These are phyloP conservation scores for Agapornis canus DNA, from an alignment of 2,797 vertebrate species.

Conservation along the genomic window DNA sequence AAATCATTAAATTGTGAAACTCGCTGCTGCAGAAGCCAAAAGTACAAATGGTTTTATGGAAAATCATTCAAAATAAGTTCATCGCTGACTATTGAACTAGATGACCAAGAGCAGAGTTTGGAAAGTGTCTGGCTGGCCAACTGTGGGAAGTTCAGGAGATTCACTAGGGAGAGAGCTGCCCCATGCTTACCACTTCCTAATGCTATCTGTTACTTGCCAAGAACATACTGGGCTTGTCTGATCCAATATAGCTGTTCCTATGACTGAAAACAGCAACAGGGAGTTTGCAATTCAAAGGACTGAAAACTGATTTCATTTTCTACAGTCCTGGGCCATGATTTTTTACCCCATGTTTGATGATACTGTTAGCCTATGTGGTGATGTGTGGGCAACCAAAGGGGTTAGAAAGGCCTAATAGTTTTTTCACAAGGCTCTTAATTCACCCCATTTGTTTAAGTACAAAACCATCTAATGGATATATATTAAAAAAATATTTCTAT, in stretches of 20 bases:
- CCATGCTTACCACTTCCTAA: background rate
- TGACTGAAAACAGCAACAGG: background rate
- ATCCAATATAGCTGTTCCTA: background rate
- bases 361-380: background rate
- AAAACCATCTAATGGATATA: background rate
- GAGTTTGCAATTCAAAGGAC: background rate
- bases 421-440: background rate
- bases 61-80: slow-evolving; percentile 27
- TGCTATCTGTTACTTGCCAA: background rate
- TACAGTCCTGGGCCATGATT: fast-evolving
- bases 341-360: fast-evolving
- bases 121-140: background rate
- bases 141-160: background rate
- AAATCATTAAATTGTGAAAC: slow-evolving; percentile 58
- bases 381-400: background rate
- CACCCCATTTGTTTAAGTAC: background rate
- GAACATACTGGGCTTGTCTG: background rate
- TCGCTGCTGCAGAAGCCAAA: background rate
- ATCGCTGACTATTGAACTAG: background rate
- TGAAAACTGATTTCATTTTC: background rate
- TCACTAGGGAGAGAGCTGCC: background rate
- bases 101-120: background rate
- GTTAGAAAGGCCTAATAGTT: background rate
- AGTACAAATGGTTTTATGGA: slow-evolving; percentile 10
- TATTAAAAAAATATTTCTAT: background rate